Conservation (phyloP, 2,797 vertebrate species). For the Halcyon leucocephala region DNA sequence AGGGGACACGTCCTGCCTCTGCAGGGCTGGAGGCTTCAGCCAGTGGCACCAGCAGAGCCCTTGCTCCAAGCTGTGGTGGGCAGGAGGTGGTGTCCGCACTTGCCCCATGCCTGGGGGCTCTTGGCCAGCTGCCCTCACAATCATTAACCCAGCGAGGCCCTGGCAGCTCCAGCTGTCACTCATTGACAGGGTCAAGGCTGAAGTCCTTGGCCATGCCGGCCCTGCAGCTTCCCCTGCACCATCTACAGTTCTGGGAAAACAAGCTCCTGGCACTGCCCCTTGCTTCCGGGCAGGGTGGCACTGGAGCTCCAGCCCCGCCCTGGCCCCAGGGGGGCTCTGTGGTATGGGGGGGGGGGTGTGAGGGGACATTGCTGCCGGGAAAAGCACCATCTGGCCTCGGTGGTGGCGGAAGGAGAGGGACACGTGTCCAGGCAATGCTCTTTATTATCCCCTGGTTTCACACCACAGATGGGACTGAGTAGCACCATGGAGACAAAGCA, state of each 20-base stretch:
- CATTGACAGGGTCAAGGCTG: slow-evolving; percentile 67
- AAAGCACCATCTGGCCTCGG: neutral
- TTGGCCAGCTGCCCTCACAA: slow-evolving; percentile 46
- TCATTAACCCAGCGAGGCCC: slow-evolving; percentile 71
- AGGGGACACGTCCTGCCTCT: neutral
- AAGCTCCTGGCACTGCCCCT: neutral
- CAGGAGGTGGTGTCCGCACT: neutral
- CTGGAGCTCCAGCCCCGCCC: neutral
- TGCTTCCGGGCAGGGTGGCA: neutral
- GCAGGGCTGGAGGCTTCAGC: rapidly evolving
- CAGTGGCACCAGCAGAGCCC: neutral
- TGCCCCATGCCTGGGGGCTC: neutral
- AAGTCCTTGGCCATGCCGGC: slow-evolving; percentile 42
- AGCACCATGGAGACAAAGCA: slow-evolving; percentile 9
- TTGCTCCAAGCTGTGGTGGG: neutral
- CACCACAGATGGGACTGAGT: slow-evolving; percentile 48
- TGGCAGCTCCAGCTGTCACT: slow-evolving; percentile 64
- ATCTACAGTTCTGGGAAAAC: neutral
- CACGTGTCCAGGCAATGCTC: slow-evolving; percentile 8
- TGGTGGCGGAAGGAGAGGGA: neutral
- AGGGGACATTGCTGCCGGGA: neutral
- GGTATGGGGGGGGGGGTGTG: neutral
- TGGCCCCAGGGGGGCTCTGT: rapidly evolving
- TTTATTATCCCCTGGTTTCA: slow-evolving; percentile 67
- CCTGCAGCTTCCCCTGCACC: neutral